Evolutionary conservation across 2,113 vertebrate species (phyloP).

Genomic region (Syngnathus floridae): DNA sequence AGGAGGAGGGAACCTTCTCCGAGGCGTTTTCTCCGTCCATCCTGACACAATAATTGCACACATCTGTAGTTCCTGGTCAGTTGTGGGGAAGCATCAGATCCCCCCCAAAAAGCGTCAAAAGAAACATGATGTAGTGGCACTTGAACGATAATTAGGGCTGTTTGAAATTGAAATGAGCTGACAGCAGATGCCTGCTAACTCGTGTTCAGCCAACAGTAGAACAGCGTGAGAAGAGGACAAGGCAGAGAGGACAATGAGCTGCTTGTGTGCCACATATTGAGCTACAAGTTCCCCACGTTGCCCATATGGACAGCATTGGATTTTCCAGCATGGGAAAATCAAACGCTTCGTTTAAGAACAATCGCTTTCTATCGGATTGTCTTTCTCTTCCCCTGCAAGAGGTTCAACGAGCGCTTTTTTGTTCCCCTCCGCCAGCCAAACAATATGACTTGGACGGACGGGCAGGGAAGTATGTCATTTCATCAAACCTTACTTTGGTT

Average conservation of each 20-base stretch:
- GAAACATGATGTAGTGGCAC: constrained; percentile 6
- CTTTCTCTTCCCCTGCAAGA: constrained; percentile 40
- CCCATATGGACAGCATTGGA: constrained; percentile 57
- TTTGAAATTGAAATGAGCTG: constrained; percentile 12
- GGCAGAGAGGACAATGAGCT: constrained; percentile 41
- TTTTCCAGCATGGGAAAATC: constrained; percentile 70
- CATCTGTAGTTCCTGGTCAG: constrained; percentile 8
- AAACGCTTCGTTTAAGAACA: constrained; percentile 62
- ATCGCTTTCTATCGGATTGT: constrained; percentile 55
- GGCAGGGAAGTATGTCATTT: not conserved
- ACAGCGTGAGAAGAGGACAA: constrained; percentile 23
- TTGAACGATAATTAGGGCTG: constrained; percentile 10
- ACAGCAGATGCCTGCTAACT: constrained; percentile 4
- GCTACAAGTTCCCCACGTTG: constrained; percentile 42
- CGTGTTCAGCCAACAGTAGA: constrained; percentile 6
- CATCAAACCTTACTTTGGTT: not conserved
- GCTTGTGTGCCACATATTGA: constrained; percentile 55
- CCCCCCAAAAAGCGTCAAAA: not conserved
- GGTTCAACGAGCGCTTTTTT: constrained; percentile 28
- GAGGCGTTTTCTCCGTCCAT: constrained; percentile 34
- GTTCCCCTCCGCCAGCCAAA: not conserved
- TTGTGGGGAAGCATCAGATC: not conserved
- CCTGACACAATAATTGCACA: constrained; percentile 31
- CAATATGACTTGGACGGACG: not conserved
- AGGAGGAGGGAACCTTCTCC: constrained; percentile 18